These are phyloP conservation scores for Cosmia pyralina DNA, from an alignment of 2,888 invertebrate species.

Conservation along the genomic window DNA sequence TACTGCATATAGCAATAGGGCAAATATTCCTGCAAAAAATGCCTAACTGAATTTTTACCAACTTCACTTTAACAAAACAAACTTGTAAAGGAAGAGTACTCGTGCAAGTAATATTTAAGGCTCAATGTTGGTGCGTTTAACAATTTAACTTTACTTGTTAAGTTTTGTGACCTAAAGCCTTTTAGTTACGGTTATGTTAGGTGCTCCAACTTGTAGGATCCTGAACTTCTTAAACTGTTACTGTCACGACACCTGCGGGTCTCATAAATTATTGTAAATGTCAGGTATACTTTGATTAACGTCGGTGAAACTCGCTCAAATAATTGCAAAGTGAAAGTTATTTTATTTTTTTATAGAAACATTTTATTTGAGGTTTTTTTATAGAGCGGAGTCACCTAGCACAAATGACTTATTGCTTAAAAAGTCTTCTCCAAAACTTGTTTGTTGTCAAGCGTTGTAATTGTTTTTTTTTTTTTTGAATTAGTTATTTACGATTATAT, in stretches of 20 bases:
- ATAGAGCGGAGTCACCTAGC: no score
- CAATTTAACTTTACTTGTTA: conserved; percentile 62
- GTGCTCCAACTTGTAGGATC: conserved; percentile 39
- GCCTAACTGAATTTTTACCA: conserved; percentile 1
- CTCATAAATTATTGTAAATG: conserved; percentile 37
- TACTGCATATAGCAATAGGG: no score
- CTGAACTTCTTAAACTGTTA: conserved; percentile 54
- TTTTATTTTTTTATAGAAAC: not conserved
- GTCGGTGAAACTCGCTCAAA: not conserved
- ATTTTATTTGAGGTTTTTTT: not conserved
- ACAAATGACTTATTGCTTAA: no score
- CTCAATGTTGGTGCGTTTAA: conserved; percentile 40
- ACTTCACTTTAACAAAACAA: conserved; percentile 20
- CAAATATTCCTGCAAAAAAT: not conserved
- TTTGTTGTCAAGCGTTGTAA: no score
- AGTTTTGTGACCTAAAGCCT: conserved; percentile 57
- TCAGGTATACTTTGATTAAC: conserved; percentile 18
- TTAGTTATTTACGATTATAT: not conserved
- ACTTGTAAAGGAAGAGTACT: conserved; percentile 26
- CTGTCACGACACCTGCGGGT: conserved; percentile 38
- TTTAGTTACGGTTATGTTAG: conserved; percentile 50
- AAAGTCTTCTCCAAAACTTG: no score
- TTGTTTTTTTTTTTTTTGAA: not conserved
- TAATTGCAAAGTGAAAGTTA: not conserved
- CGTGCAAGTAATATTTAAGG: conserved; percentile 32